phyloP scores from a whole-genome alignment of 1,140 invertebrate species.

The Papilio polyxenes region DNA sequence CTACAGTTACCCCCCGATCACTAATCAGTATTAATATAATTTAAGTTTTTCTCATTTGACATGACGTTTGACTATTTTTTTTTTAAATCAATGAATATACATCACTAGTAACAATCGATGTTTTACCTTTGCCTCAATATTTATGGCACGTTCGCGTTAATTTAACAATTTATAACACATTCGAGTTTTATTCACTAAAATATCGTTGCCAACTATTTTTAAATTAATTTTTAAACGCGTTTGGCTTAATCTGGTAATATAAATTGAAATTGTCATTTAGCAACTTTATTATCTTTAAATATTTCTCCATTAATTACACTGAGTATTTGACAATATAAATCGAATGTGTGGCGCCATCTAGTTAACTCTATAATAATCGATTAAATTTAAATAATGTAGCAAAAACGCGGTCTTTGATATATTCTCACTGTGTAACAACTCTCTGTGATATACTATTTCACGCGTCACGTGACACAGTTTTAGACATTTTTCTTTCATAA shows the following conservation, averaged over 20 bases:
- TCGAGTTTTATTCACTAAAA: background rate
- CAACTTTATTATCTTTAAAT: background rate
- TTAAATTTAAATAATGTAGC: constrained; percentile 10
- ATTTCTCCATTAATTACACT: background rate
- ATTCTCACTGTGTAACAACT: constrained; percentile 46
- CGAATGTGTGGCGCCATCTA: background rate
- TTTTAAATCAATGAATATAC: background rate
- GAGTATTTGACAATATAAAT: constrained; percentile 23
- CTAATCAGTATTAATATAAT: constrained; percentile 9
- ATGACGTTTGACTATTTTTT: constrained; percentile 15
- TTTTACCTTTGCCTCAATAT: background rate
- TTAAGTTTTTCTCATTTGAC: constrained; percentile 19
- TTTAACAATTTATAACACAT: background rate
- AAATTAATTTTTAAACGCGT: constrained; percentile 19
- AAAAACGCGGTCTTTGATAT: background rate
- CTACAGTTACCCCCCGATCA: background rate
- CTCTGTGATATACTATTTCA: constrained; percentile 66
- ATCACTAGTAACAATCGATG: constrained; percentile 19
- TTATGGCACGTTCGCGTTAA: background rate
- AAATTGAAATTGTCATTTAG: background rate
- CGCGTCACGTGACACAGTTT: constrained; percentile 48
- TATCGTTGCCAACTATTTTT: background rate
- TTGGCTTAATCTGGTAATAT: background rate
- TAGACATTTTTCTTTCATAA: constrained; percentile 41
- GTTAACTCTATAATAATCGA: constrained; percentile 20